phyloP scores from a whole-genome alignment of 2,113 vertebrate genomes.

The Callionymus lyra region DNA sequence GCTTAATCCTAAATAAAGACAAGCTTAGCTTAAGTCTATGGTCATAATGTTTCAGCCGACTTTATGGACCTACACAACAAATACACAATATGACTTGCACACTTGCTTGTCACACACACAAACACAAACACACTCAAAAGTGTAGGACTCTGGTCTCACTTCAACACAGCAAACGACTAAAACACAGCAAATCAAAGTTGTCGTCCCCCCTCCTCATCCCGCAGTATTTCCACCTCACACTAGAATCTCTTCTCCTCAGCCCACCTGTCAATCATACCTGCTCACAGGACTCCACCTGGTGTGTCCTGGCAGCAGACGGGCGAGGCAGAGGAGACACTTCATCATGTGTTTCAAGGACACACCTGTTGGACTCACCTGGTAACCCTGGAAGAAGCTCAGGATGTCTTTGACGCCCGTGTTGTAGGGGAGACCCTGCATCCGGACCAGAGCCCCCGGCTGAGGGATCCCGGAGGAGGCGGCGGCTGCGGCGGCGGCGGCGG shows the following conservation, averaged over 20 bases:
- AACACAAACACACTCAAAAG: too few species aligned
- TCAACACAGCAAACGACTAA: background rate
- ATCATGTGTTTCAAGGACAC: background rate
- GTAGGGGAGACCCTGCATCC: slow-evolving; percentile 96
- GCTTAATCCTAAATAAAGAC: too few species aligned
- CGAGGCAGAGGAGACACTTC: slow-evolving; percentile 37
- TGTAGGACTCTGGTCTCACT: background rate
- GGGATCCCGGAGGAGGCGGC: slow-evolving; percentile 69
- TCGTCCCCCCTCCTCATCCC: too few species aligned
- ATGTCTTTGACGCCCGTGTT: slow-evolving; percentile 92
- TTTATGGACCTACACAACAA: too few species aligned
- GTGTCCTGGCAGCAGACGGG: slow-evolving; percentile 37
- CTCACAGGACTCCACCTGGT: slow-evolving; percentile 48
- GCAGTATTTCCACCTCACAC: slow-evolving; percentile 3
- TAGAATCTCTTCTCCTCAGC: slow-evolving; percentile 3
- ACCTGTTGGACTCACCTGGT: slow-evolving; percentile 75
- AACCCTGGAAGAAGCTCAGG: slow-evolving; percentile 93
- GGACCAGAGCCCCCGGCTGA: slow-evolving; percentile 80
- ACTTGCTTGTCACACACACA: too few species aligned
- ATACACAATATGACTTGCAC: too few species aligned
- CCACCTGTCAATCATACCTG: slow-evolving; percentile 49
- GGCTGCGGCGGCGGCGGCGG: slow-evolving; percentile 50
- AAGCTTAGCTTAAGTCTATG: too few species aligned
- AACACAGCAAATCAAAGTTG: background rate
- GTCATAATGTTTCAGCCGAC: too few species aligned